A percentile compares a stretch with the other conserved stretches of the same genome.
Conservation (phyloP, 2,797 vertebrate genomes). For the Smutsia gigantea region DNA sequence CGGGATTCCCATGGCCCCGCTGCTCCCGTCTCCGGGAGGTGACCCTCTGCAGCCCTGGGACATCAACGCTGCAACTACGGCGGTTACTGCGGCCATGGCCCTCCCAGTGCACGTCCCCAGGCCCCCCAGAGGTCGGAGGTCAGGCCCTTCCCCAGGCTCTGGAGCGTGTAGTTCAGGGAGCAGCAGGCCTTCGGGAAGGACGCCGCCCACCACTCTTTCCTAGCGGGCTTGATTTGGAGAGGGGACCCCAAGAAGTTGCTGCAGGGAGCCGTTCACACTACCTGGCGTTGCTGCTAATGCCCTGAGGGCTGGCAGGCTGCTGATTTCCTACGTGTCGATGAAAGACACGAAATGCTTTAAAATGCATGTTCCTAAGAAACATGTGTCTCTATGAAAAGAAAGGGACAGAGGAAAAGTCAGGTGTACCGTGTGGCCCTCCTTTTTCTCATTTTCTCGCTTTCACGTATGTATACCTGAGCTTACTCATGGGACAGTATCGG, state of each 20-base stretch:
- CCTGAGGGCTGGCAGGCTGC: neutral
- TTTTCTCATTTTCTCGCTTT: fast-evolving
- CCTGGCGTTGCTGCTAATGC: neutral
- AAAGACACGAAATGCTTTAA: neutral
- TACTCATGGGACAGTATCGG: neutral
- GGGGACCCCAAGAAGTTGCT: neutral
- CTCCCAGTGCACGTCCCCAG: fast-evolving
- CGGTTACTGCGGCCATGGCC: fast-evolving
- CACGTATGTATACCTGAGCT: fast-evolving
- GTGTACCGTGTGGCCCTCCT: fast-evolving
- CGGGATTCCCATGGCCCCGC: fast-evolving
- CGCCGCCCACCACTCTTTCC: neutral
- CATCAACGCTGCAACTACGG: fast-evolving
- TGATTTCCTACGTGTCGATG: neutral
- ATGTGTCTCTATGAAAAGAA: fast-evolving
- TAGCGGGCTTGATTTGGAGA: neutral
- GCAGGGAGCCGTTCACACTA: neutral
- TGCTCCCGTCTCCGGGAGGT: fast-evolving
- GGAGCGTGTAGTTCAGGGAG: neutral
- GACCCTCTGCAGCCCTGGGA: neutral
- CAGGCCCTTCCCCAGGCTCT: neutral
- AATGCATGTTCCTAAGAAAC: neutral
- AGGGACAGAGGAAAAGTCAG: fast-evolving
- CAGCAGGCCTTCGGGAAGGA: neutral
- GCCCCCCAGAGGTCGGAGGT: neutral